A percentile compares a stretch with the other conserved stretches of the same genome.
These are phyloP conservation scores for Trichoplusia ni DNA, from an alignment of 1,140 invertebrate genomes.

Conservation along the genomic window DNA sequence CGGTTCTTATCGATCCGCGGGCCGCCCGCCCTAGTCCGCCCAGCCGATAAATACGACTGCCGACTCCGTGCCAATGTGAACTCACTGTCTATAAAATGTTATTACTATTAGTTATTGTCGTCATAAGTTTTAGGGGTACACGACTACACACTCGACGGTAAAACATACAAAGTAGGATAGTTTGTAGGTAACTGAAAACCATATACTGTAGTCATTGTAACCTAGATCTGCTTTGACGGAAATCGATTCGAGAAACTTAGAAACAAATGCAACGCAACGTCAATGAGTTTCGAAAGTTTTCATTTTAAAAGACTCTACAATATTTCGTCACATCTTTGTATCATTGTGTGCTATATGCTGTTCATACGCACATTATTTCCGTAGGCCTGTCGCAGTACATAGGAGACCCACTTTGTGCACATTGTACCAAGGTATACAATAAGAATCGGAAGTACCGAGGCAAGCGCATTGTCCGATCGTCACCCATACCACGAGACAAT, in stretches of 20 bases:
- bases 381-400: no score
- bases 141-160: no score
- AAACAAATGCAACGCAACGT: no score
- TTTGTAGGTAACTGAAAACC: conserved; percentile 4
- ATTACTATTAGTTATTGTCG: conserved; percentile 62
- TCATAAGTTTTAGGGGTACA: conserved; percentile 45
- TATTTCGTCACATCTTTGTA: background rate
- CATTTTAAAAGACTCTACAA: background rate
- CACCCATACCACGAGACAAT: background rate
- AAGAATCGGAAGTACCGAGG: background rate
- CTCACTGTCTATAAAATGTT: conserved; percentile 62
- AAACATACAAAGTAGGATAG: conserved; percentile 19
- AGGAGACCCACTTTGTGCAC: no score
- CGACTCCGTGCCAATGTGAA: conserved; percentile 44
- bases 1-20: conserved; percentile 64
- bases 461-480: background rate
- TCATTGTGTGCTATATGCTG: no score
- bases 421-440: background rate
- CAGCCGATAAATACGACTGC: conserved; percentile 44
- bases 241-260: no score
- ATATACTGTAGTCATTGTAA: no score
- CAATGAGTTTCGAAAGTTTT: background rate
- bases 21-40: conserved; percentile 54
- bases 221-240: no score
- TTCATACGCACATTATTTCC: no score